phyloP scores from a whole-genome alignment of 2,888 invertebrate species.

The Miltochrista miniata region DNA sequence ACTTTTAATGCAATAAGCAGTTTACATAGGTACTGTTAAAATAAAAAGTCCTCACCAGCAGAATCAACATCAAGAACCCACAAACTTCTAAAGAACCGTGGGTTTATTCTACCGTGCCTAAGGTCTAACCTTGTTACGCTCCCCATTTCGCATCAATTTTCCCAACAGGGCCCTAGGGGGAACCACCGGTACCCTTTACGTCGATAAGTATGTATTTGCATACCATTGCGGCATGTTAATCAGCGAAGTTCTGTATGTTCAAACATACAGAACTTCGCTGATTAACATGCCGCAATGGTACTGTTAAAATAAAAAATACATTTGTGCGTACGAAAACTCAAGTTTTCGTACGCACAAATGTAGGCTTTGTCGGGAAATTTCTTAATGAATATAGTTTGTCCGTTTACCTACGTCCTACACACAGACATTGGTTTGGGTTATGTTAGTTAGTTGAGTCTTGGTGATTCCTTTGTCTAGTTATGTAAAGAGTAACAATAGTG shows the following conservation, averaged over 20 bases:
- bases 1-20: no score
- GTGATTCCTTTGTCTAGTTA: no score
- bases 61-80: constrained; percentile 26
- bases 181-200: constrained; percentile 40
- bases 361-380: constrained; percentile 20
- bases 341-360: constrained; percentile 26
- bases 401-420: no score
- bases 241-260: constrained; percentile 48
- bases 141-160: constrained; percentile 64
- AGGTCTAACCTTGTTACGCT: constrained; percentile 51
- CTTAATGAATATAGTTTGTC: constrained; percentile 21
- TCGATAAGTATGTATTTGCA: constrained; percentile 54
- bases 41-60: not conserved
- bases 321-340: no score
- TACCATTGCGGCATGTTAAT: constrained; percentile 58
- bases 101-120: constrained; percentile 2
- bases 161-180: constrained; percentile 57
- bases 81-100: constrained; percentile 17
- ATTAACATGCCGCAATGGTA: constrained; percentile 58
- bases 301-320: no score
- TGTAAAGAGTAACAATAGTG: no score
- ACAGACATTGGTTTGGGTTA: no score
- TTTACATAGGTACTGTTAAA: no score
- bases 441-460: no score
- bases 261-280: constrained; percentile 48